Conservation (phyloP, 1,140 invertebrate species). For the Diuraphis noxia region DNA sequence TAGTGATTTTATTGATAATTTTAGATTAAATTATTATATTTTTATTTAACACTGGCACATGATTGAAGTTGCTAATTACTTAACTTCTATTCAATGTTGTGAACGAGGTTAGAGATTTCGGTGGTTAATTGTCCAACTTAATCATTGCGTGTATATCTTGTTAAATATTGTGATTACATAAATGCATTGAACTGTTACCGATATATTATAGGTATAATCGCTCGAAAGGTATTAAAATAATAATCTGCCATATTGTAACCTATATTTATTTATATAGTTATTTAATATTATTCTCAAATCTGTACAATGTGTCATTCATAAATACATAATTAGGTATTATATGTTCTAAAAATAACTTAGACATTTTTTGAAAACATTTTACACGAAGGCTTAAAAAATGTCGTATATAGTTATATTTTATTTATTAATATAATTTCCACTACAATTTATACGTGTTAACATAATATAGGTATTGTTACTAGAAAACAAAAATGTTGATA, state of each 20-base stretch:
- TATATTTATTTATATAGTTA: neutral
- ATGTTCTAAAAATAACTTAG: neutral
- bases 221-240: neutral
- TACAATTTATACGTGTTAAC: constrained; percentile 7
- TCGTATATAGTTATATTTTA: neutral
- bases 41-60: too few relatives aligned
- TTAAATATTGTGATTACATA: too few relatives aligned
- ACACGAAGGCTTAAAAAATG: neutral
- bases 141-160: too few relatives aligned
- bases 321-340: too few relatives aligned
- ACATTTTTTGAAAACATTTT: neutral
- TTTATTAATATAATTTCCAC: neutral
- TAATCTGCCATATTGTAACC: neutral
- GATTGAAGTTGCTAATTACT: too few relatives aligned
- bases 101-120: too few relatives aligned
- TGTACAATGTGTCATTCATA: neutral
- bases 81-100: too few relatives aligned
- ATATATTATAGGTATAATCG: too few relatives aligned
- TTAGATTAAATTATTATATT: too few relatives aligned
- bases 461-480: neutral
- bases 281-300: neutral
- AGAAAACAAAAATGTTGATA: neutral
- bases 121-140: too few relatives aligned
- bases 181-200: too few relatives aligned
- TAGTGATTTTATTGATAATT: too few relatives aligned